A percentile compares a stretch with the other conserved stretches of the same genome.
phyloP scores from a whole-genome alignment of 2,797 vertebrate species.

The Silurus aristotelis region DNA sequence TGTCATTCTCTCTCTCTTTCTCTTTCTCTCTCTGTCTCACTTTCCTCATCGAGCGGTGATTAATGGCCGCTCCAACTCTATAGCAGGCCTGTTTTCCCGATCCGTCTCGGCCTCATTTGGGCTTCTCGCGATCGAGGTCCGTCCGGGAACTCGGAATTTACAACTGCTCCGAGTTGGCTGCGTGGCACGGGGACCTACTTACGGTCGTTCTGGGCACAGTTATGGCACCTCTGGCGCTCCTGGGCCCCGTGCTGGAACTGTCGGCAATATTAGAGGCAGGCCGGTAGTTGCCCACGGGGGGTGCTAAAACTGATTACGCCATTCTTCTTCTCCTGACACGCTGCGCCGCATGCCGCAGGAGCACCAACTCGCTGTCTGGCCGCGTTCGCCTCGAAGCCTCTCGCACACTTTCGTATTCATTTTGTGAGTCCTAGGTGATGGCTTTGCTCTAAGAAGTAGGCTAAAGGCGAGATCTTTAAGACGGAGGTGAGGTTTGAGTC shows the following conservation, averaged over 20 bases:
- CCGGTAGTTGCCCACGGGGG: slow-evolving; percentile 67
- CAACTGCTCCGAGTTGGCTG: slow-evolving; percentile 56
- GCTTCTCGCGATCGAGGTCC: slow-evolving; percentile 40
- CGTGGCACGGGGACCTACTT: slow-evolving; percentile 49
- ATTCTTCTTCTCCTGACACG: slow-evolving; percentile 79
- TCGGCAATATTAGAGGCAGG: slow-evolving; percentile 76
- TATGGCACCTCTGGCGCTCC: slow-evolving; percentile 61
- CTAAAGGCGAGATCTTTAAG: slow-evolving; percentile 6
- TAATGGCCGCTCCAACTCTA: slow-evolving; percentile 56
- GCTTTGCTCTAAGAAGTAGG: slow-evolving; percentile 12
- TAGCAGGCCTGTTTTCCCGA: slow-evolving; percentile 48
- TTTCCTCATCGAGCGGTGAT: slow-evolving; percentile 57
- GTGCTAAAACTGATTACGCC: slow-evolving; percentile 78
- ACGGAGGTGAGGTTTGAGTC: not conserved
- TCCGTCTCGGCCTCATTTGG: slow-evolving; percentile 58
- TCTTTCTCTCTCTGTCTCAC: slow-evolving; percentile 26
- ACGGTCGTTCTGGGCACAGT: slow-evolving; percentile 56
- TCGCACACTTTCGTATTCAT: slow-evolving; percentile 25
- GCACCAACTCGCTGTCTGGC: slow-evolving; percentile 46
- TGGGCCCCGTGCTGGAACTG: slow-evolving; percentile 61
- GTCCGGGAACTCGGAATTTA: slow-evolving; percentile 65
- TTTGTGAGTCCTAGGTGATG: slow-evolving; percentile 34
- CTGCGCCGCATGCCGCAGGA: slow-evolving; percentile 67
- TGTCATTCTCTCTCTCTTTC: slow-evolving; percentile 10
- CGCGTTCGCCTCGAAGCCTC: slow-evolving; percentile 6